Conservation (phyloP, 2,888 invertebrate species). For the Diploptera punctata region DNA sequence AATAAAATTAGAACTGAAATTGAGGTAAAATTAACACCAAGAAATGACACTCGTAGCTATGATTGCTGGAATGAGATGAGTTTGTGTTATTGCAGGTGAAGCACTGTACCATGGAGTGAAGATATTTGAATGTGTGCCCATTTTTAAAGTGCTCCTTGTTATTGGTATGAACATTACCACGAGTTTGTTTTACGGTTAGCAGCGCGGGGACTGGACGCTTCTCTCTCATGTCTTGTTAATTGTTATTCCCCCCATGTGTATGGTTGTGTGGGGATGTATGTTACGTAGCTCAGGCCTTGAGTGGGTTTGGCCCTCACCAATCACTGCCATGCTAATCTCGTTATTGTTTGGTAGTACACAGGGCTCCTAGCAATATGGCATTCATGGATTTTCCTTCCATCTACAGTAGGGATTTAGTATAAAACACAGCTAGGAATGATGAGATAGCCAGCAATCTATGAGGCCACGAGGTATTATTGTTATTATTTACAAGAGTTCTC, state of each 20-base stretch:
- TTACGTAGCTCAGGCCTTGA: constrained; percentile 27
- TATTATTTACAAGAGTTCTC: too few species aligned
- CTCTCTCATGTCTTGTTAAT: constrained; percentile 24
- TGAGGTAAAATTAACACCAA: too few species aligned
- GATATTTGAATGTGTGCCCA: background rate
- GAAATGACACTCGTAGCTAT: too few species aligned
- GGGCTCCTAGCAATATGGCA: too few species aligned
- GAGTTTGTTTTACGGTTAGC: background rate
- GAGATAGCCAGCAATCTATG: too few species aligned
- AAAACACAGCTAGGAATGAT: too few species aligned
- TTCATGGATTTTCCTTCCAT: too few species aligned
- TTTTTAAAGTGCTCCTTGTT: constrained; percentile 16
- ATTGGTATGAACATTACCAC: constrained; percentile 1
- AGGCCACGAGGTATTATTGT: too few species aligned
- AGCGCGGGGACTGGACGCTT: constrained; percentile 6
- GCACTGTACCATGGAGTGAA: background rate
- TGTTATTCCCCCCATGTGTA: constrained; percentile 10
- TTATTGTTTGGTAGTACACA: background rate
- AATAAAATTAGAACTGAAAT: too few species aligned
- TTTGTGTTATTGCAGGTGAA: background rate
- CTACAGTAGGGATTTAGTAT: too few species aligned
- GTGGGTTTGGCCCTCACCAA: constrained; percentile 29
- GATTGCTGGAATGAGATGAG: too few species aligned
- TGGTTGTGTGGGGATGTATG: constrained; percentile 6
- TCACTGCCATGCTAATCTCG: constrained; percentile 34